Percentiles rank a stretch among this genome's conserved stretches.
These are phyloP conservation scores for Diorhabda sublineata DNA, from an alignment of 1,140 invertebrate species.

Conservation along the genomic window DNA sequence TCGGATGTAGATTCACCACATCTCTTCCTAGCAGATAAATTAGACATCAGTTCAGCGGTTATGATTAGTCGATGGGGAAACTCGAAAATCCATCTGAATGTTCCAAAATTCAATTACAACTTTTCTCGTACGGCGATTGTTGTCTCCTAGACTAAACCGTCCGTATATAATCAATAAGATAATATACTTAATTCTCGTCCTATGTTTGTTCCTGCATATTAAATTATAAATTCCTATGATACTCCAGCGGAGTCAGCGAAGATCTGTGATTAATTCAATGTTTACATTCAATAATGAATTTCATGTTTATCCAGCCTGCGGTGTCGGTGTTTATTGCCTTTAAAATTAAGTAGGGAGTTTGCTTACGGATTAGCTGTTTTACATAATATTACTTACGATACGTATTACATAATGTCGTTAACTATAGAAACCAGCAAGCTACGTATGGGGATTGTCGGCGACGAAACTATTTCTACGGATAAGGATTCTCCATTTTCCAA, in stretches of 20 bases:
- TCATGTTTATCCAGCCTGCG: slow-evolving; percentile 13
- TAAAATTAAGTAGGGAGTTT: slow-evolving; percentile 8
- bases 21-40: background rate
- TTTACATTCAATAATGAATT: slow-evolving; percentile 16
- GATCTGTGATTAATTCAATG: slow-evolving; percentile 11
- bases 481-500: background rate
- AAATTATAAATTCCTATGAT: slow-evolving; percentile 1
- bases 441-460: background rate
- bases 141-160: background rate
- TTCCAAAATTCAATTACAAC: background rate
- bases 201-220: slow-evolving; percentile 3
- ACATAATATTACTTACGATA: slow-evolving; percentile 11
- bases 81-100: background rate
- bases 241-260: slow-evolving; percentile 8
- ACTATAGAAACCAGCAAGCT: background rate
- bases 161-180: background rate
- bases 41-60: background rate
- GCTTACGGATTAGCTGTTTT: slow-evolving; percentile 3
- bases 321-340: slow-evolving; percentile 13
- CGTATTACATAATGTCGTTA: slow-evolving; percentile 11
- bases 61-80: background rate
- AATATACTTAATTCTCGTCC: slow-evolving; percentile 2
- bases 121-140: background rate
- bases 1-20: too few species aligned
- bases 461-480: background rate